Conservation (phyloP, 2,888 invertebrate genomes). For the Strigamia transsilvanica region DNA sequence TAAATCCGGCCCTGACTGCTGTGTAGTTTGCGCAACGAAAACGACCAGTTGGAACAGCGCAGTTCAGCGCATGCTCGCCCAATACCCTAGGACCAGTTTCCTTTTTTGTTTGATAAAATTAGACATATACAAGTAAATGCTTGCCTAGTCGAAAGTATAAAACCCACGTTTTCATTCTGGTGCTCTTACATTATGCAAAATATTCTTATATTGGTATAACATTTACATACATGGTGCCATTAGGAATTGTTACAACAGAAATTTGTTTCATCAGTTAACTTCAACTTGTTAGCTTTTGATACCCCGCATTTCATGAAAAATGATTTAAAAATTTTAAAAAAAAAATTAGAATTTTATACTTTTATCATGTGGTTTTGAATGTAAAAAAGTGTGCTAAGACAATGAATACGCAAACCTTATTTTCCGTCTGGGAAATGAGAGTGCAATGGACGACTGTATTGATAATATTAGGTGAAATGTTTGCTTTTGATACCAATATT, state of each 20-base stretch:
- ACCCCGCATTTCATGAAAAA: neutral
- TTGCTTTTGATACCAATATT: constrained; percentile 31
- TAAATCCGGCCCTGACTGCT: no score
- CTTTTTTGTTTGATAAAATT: neutral
- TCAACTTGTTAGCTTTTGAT: neutral
- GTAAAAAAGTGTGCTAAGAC: neutral
- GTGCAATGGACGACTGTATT: constrained; percentile 29
- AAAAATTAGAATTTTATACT: neutral
- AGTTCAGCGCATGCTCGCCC: neutral
- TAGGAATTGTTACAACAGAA: neutral
- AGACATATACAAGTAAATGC: neutral
- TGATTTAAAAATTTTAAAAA: neutral
- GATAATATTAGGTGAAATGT: constrained; percentile 10
- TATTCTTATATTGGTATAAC: constrained; percentile 19
- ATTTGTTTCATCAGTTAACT: neutral
- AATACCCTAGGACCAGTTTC: neutral
- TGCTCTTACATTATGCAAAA: constrained; percentile 49
- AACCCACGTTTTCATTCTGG: constrained; percentile 11
- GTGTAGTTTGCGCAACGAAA: neutral
- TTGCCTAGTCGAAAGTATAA: constrained; percentile 19
- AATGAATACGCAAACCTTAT: constrained; percentile 18
- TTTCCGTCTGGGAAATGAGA: neutral
- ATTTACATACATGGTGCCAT: constrained; percentile 15
- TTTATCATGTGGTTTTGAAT: neutral
- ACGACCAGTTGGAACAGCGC: neutral